Percentiles rank a stretch among this genome's conserved stretches.
These are phyloP conservation scores for Typhlichthys subterraneus DNA, from an alignment of 2,797 vertebrate species.

Conservation along the genomic window DNA sequence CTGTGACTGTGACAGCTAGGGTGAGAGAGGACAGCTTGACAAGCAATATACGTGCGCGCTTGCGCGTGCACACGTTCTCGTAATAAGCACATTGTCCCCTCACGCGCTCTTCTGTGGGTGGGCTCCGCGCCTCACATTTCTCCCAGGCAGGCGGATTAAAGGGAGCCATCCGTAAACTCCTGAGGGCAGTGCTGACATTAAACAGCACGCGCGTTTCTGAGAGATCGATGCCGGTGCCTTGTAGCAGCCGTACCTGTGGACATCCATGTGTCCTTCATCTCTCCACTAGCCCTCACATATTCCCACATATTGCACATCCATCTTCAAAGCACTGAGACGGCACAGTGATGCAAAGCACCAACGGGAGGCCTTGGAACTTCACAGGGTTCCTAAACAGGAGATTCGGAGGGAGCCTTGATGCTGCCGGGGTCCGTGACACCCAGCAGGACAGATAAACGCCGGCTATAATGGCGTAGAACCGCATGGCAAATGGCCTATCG, in stretches of 20 bases:
- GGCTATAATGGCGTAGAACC: slow-evolving; percentile 43
- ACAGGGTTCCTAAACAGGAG: background rate
- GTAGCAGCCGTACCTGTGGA: slow-evolving; percentile 57
- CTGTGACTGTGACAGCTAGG: slow-evolving; percentile 62
- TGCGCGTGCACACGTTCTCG: background rate
- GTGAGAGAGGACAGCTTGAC: slow-evolving; percentile 61
- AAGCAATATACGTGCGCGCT: slow-evolving; percentile 11
- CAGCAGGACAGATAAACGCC: slow-evolving; percentile 45
- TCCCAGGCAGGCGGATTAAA: slow-evolving; percentile 62
- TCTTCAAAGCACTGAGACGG: slow-evolving; percentile 51
- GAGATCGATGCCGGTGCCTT: slow-evolving; percentile 69
- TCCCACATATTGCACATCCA: slow-evolving; percentile 53
- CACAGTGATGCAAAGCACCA: slow-evolving; percentile 24
- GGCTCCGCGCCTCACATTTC: slow-evolving; percentile 33
- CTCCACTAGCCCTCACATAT: slow-evolving; percentile 41
- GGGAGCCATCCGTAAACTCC: slow-evolving; percentile 61
- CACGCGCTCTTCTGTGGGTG: slow-evolving; percentile 13
- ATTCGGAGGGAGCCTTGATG: too few species aligned
- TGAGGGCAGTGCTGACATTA: slow-evolving; percentile 73
- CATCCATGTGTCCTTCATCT: slow-evolving; percentile 57
- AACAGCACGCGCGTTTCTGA: slow-evolving; percentile 69
- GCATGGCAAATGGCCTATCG: slow-evolving; percentile 51
- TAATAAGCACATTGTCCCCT: slow-evolving; percentile 7
- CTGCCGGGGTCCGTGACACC: slow-evolving; percentile 2
- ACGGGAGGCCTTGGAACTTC: slow-evolving; percentile 46